Conservation (phyloP, 2,113 vertebrate genomes). For the Crotalus viridis region DNA sequence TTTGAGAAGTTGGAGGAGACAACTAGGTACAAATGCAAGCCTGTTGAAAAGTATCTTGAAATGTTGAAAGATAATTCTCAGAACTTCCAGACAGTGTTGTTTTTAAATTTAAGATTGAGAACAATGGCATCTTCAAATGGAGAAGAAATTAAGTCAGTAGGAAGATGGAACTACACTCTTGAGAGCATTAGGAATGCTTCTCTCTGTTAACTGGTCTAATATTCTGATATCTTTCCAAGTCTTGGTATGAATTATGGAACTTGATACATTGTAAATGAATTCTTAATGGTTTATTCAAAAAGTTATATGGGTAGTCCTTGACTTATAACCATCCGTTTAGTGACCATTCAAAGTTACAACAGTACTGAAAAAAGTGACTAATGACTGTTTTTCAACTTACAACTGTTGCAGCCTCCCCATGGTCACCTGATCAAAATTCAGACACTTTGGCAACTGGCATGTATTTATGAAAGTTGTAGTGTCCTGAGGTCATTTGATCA, state of each 20-base stretch:
- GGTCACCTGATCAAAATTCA: background rate
- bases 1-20: background rate
- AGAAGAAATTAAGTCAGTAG: background rate
- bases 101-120: background rate
- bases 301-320: background rate
- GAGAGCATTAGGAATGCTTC: background rate
- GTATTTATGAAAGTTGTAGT: background rate
- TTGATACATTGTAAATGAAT: background rate
- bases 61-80: background rate
- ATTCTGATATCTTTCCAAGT: background rate
- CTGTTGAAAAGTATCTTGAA: constrained; percentile 4
- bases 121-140: background rate
- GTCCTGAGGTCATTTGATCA: background rate
- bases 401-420: background rate
- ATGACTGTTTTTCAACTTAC: background rate
- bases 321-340: background rate
- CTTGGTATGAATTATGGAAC: background rate
- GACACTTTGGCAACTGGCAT: background rate
- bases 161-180: background rate
- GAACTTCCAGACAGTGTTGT: background rate
- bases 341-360: background rate
- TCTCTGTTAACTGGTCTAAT: background rate
- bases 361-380: background rate
- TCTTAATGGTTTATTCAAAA: background rate
- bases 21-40: background rate